phyloP scores from a whole-genome alignment of 2,888 invertebrate genomes.

The Trypoxylon attenuatum region DNA sequence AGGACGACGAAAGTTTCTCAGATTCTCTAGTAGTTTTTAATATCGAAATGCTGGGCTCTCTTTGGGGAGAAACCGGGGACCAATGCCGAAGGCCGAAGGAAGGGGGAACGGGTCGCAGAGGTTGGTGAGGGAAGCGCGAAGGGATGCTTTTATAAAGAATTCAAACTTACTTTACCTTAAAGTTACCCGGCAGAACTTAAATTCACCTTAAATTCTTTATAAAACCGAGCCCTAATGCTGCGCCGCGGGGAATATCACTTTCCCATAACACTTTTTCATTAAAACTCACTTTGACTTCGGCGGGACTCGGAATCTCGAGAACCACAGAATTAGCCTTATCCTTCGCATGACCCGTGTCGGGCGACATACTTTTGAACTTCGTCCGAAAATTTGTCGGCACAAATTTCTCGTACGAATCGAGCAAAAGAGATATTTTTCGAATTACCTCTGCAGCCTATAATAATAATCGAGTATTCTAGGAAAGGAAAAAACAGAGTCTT shows the following conservation, averaged over 20 bases:
- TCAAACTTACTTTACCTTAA: constrained; percentile 18
- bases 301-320: constrained; percentile 17
- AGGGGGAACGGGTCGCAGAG: not conserved
- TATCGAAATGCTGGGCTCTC: not conserved
- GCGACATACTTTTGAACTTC: no score
- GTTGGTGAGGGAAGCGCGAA: not conserved
- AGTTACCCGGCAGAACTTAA: constrained; percentile 24
- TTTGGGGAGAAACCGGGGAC: not conserved
- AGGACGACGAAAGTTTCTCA: not conserved
- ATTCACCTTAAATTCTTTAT: constrained; percentile 15
- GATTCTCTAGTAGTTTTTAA: not conserved
- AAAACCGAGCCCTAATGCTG: not conserved
- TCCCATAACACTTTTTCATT: constrained; percentile 36
- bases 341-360: not conserved
- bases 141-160: constrained; percentile 21
- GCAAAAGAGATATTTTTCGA: no score
- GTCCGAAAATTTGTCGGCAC: no score
- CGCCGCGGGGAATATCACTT: constrained; percentile 23
- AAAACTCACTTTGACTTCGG: constrained; percentile 17
- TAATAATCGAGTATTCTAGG: no score
- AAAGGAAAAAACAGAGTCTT: no score
- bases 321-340: constrained; percentile 9
- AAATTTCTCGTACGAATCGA: no score
- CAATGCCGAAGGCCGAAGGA: not conserved
- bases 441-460: no score